phyloP scores from a whole-genome alignment of 1,140 invertebrate species.

The Papilio polyxenes region DNA sequence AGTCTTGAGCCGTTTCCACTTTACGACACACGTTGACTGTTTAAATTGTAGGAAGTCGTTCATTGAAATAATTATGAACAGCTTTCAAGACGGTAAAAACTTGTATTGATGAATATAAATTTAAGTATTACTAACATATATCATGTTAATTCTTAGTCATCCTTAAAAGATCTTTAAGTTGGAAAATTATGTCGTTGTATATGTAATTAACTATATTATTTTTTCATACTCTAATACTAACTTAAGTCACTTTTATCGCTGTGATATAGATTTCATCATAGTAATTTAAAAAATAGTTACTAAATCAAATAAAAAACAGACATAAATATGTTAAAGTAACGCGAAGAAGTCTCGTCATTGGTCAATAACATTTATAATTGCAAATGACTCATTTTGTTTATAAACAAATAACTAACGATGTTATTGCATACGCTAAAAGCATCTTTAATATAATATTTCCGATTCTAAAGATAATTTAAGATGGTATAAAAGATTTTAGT shows the following conservation, averaged over 20 bases:
- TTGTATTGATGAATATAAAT: constrained; percentile 31
- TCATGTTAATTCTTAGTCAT: constrained; percentile 33
- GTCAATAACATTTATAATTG: not conserved
- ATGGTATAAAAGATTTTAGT: not conserved
- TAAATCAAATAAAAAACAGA: not conserved
- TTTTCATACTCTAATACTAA: not conserved
- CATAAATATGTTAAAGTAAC: not conserved
- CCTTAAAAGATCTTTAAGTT: not conserved
- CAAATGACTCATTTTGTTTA: not conserved
- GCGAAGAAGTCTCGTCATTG: not conserved
- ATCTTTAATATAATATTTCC: not conserved
- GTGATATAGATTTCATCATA: not conserved
- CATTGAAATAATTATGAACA: constrained; percentile 52
- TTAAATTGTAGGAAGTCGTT: constrained; percentile 58
- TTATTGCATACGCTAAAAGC: not conserved
- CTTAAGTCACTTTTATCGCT: not conserved
- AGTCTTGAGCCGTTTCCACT: constrained; percentile 29
- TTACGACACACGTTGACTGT: constrained; percentile 9
- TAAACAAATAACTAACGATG: constrained; percentile 1
- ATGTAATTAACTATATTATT: not conserved
- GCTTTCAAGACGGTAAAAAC: constrained; percentile 59
- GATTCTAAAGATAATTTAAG: not conserved
- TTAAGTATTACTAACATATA: not conserved
- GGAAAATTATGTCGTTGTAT: constrained; percentile 1
- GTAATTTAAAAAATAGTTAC: not conserved